Conservation (phyloP, 1,140 invertebrate genomes). For the Mactra quadrangularis region DNA sequence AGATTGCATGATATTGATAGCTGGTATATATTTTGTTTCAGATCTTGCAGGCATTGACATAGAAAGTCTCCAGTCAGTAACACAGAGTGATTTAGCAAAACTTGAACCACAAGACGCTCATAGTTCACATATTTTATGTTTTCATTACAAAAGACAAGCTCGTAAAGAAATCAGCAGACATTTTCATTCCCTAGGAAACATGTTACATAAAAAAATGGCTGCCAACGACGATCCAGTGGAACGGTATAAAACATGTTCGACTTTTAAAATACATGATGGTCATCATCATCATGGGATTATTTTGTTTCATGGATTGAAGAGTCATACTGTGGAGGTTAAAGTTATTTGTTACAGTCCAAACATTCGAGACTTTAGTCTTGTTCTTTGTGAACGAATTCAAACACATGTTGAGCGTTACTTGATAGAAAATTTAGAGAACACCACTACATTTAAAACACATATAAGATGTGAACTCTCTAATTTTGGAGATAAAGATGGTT, state of each 20-base stretch:
- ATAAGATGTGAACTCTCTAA: constrained; percentile 14
- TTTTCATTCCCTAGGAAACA: constrained; percentile 31
- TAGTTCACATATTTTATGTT: constrained; percentile 23
- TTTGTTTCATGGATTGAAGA: neutral
- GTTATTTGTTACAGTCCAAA: constrained; percentile 10
- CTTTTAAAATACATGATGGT: neutral
- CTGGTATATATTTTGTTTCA: constrained; percentile 5
- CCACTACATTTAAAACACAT: neutral
- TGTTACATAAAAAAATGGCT: neutral
- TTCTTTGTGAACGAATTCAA: neutral
- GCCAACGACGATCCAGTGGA: neutral
- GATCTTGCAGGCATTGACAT: constrained; percentile 36
- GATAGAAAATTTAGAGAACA: constrained; percentile 17
- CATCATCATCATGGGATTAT: neutral
- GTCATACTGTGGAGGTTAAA: constrained; percentile 32
- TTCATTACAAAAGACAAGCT: neutral
- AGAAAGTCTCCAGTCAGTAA: neutral
- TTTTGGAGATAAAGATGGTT: neutral
- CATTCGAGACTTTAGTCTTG: neutral
- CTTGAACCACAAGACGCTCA: neutral
- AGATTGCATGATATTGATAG: too few relatives aligned
- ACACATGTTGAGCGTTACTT: constrained; percentile 6
- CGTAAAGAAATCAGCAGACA: constrained; percentile 1
- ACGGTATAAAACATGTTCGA: constrained; percentile 18
- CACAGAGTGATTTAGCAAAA: neutral